Conservation (phyloP, 2,113 vertebrate genomes). For the Ibidorhyncha struthersii region DNA sequence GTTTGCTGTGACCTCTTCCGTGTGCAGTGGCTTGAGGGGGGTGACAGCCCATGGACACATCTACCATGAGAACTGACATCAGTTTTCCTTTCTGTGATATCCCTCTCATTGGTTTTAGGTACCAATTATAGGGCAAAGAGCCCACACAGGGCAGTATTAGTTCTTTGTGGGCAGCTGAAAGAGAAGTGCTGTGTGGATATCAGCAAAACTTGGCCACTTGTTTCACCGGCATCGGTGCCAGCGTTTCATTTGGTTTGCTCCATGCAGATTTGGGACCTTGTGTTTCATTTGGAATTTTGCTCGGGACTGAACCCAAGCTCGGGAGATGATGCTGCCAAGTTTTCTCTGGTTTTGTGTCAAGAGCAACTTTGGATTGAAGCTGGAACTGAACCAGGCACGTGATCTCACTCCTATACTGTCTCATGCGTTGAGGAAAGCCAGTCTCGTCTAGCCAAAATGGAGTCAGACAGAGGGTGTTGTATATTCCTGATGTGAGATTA, state of each 20-base stretch:
- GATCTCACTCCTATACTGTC: neutral
- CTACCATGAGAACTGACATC: neutral
- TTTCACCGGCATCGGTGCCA: neutral
- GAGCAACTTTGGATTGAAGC: slow-evolving; percentile 39
- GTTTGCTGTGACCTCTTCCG: neutral
- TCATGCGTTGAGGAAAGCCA: neutral
- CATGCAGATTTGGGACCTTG: slow-evolving; percentile 37
- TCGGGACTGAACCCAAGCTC: slow-evolving; percentile 23
- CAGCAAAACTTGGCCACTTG: neutral
- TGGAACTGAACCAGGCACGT: slow-evolving; percentile 39
- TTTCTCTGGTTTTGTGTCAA: slow-evolving; percentile 58
- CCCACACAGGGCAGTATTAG: neutral
- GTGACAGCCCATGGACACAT: neutral
- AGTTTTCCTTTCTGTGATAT: neutral
- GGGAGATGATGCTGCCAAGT: slow-evolving; percentile 38
- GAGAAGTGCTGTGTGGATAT: neutral
- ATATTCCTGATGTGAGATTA: neutral
- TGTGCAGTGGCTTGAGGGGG: rapidly evolving
- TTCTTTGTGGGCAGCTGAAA: slow-evolving; percentile 13
- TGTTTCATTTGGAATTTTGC: slow-evolving; percentile 51
- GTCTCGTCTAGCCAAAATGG: neutral
- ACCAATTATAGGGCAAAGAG: neutral
- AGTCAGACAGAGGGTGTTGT: neutral
- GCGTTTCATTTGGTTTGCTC: neutral
- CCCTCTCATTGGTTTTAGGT: neutral